Evolutionary conservation across 2,888 invertebrate genomes (phyloP).

Genomic region (Hirtodrosophila alboralis): DNA sequence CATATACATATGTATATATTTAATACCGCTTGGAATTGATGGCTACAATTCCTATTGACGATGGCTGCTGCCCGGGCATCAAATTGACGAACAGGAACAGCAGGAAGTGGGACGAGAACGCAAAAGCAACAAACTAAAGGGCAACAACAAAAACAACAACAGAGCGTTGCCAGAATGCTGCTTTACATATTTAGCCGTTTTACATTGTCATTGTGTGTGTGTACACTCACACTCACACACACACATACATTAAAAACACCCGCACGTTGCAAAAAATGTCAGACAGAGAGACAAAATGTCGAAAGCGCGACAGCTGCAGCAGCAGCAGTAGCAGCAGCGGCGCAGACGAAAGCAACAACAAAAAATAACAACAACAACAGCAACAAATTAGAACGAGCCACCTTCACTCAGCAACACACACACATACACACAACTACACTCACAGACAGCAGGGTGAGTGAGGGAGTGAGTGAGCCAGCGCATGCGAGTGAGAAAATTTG

Average conservation of each 20-base stretch:
- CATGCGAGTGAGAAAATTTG: slow-evolving; percentile 77
- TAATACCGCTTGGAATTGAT: neutral
- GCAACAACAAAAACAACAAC: slow-evolving; percentile 30
- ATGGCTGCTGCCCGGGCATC: slow-evolving; percentile 25
- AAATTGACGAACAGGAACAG: slow-evolving; percentile 60
- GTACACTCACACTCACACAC: slow-evolving; percentile 7
- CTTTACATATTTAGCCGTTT: slow-evolving; percentile 49
- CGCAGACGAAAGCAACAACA: slow-evolving; percentile 12
- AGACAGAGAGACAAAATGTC: slow-evolving; percentile 71
- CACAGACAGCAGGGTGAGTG: slow-evolving; percentile 14
- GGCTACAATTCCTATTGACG: slow-evolving; percentile 6
- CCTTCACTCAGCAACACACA: slow-evolving; percentile 34
- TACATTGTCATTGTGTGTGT: slow-evolving; percentile 44
- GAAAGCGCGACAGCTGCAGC: slow-evolving; percentile 70
- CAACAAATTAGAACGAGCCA: slow-evolving; percentile 68
- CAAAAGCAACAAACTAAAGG: slow-evolving; percentile 11
- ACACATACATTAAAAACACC: slow-evolving; percentile 27
- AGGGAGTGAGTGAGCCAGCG: slow-evolving; percentile 66
- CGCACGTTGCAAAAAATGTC: slow-evolving; percentile 59
- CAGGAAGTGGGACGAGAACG: slow-evolving; percentile 16
- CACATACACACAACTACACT: slow-evolving; percentile 24
- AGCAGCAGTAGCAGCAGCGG: slow-evolving; percentile 31
- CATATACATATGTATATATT: no score
- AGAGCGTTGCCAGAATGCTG: slow-evolving; percentile 20
- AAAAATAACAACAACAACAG: slow-evolving; percentile 39